Base-by-base conservation (phyloP, 2,888 invertebrate genomes). In the Trypoxylon attenuatum region DNA sequence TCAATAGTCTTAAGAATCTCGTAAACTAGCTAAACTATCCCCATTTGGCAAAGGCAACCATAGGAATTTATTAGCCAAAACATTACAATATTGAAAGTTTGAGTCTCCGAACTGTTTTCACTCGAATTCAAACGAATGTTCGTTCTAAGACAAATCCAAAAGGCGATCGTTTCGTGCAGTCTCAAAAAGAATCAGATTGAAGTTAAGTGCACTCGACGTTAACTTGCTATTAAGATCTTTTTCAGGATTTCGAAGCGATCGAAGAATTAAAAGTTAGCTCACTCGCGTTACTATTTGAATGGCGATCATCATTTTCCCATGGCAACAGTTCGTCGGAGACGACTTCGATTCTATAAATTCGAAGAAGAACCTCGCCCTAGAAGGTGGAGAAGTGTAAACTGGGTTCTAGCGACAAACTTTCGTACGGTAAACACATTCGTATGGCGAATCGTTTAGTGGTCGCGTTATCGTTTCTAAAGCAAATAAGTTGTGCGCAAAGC, bases 341-440 rank as follows among this genome's bases (percentile, higher is more conserved):
- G 47, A 53, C 52, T 62, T 60, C 50, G 46, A 52, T 41, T 50
- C 57, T 57, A 65, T 65, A 65, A 65, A 65, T 65, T 65, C 8
- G 33, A 13, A 25, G 25, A 33, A 13, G n/a, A 33, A 13, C 13
- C 13, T 33, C 33, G 33, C 33, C 33, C 33, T n/a, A 54, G 41
- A 55, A 49, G 57, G 38, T 56, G 65, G 69, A 73, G 63, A 53
- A 75, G 69, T 69, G 74, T 55, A 75, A 75, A 72, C 69, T 74
- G 61, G 66, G 59, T 67, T 53, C 55, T 65, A 69, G 64, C 66
- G 64, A 61, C 57, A 68, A 73, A 79, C 56, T 78, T 69, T 73
- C 69, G 60, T n/a, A n/a, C 61, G 73, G 78, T 78, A 77, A 77
- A 81, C 82, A 82, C 78, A 81, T 80, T 77, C 66, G 73, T 75